phyloP scores from a whole-genome alignment of 2,113 vertebrate genomes.

The Eidolon helvum region DNA sequence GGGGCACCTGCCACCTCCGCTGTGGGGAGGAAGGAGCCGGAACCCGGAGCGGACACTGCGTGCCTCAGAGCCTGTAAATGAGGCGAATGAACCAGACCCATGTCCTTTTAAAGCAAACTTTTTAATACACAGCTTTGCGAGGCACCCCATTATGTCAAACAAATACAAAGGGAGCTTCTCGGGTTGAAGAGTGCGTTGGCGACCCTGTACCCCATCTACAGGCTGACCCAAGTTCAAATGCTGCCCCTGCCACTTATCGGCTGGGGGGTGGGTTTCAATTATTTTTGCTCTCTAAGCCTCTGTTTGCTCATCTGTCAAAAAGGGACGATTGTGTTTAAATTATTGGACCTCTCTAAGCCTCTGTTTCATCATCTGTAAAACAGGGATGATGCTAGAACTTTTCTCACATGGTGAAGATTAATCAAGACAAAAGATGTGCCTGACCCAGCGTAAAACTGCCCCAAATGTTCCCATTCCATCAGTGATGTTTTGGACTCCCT shows the following conservation, averaged over 20 bases:
- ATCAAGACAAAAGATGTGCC: neutral
- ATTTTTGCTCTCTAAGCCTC: neutral
- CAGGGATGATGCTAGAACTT: neutral
- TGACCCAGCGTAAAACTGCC: neutral
- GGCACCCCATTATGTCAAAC: no score
- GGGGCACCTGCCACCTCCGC: neutral
- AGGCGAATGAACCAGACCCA: accelerated
- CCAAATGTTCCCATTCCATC: neutral
- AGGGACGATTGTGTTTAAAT: neutral
- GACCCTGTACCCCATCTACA: neutral
- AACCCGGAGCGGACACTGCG: accelerated
- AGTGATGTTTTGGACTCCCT: accelerated
- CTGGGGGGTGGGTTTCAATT: neutral
- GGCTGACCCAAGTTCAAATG: neutral
- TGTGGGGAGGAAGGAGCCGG: no score
- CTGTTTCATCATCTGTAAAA: neutral
- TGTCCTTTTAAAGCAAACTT: neutral
- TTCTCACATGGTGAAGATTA: neutral
- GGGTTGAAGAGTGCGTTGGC: neutral
- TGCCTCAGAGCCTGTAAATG: accelerated
- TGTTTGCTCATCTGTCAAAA: neutral
- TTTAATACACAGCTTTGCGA: neutral
- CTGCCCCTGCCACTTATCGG: neutral
- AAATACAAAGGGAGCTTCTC: neutral
- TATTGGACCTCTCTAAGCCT: neutral